Conservation (phyloP, 1,140 invertebrate genomes). For the Drosophila insularis region DNA sequence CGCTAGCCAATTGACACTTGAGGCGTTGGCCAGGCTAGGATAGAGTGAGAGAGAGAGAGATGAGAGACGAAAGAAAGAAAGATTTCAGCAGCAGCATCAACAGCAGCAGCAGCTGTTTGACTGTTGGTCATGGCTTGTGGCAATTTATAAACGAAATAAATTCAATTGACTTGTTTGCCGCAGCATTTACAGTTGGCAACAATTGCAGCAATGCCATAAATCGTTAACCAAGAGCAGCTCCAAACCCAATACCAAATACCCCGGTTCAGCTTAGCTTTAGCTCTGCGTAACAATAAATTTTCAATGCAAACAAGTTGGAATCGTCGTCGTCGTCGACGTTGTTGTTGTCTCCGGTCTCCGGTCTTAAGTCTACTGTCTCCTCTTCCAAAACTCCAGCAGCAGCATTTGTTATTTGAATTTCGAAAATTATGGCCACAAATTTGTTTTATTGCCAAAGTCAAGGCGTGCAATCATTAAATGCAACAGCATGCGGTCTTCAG, state of each 20-base stretch:
- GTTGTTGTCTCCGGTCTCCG: slow-evolving; percentile 15
- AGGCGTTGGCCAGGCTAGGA: slow-evolving; percentile 41
- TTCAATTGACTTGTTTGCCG: slow-evolving; percentile 81
- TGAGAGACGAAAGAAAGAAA: slow-evolving; percentile 11
- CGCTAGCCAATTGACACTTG: slow-evolving; percentile 70
- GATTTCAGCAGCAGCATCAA: slow-evolving; percentile 26
- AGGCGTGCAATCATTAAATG: slow-evolving; percentile 81
- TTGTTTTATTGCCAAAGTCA: slow-evolving; percentile 81
- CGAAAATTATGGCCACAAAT: slow-evolving; percentile 81
- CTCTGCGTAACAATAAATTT: slow-evolving; percentile 80
- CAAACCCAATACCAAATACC: background rate
- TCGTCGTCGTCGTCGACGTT: slow-evolving; percentile 29
- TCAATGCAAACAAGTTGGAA: slow-evolving; percentile 76
- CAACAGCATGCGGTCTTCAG: slow-evolving; percentile 73
- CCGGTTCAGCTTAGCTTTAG: slow-evolving; percentile 17
- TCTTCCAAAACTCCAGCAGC: slow-evolving; percentile 26
- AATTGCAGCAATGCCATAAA: slow-evolving; percentile 81
- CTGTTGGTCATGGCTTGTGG: slow-evolving; percentile 43
- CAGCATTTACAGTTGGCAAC: slow-evolving; percentile 81
- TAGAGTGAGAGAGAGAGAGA: background rate
- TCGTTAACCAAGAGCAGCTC: slow-evolving; percentile 60
- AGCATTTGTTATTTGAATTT: slow-evolving; percentile 80
- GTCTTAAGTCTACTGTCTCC: slow-evolving; percentile 13
- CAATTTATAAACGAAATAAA: slow-evolving; percentile 82
- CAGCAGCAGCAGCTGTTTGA: slow-evolving; percentile 28